Base-by-base conservation (phyloP, 2,888 invertebrate species). In the Pammene aurita region DNA sequence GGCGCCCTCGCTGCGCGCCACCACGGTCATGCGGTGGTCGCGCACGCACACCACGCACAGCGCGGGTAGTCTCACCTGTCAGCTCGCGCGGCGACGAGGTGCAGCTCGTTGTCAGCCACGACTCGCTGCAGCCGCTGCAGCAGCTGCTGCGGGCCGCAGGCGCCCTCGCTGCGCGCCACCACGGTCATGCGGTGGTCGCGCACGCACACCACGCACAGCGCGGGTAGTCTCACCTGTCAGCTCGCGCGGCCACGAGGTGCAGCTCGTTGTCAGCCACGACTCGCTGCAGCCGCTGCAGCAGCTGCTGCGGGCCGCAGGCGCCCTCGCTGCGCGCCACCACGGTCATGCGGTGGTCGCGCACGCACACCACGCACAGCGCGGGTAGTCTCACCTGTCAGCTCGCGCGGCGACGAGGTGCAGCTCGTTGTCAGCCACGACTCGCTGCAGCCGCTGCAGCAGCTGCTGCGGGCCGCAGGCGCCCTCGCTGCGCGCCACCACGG, bases 291-390 rank as follows among this genome's bases (percentile, higher is more conserved):
- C 97, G 94, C 71, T 94, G 93, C 38, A 96, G 85, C 66, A 98
- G 88, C 76, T 96, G 95, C 13, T 93, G 92, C 0, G 96, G 89
- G 11, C 95, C 94, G 74, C 97, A 96, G 54, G 95, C 94, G 11
- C 98, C 99, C 87, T 98, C 98, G 80, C 98, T 95, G 72, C 98
- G 94, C 0, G 96, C 97, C 64, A 98, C 97, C 73, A 98, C 95
- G 2, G 98, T 97, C 98, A 99, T 99, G 73, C 96, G 95, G 82
- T 96, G 96, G 67, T 98, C 96, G 74, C 97, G 95, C 38, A 2
- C 38, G 38, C 38, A 38, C 38, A 38, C 44, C n/a, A n/a, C n/a
- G n/a, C n/a, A n/a, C n/a, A n/a, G n/a, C n/a, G 1, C 11, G 1
- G 13, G 44, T 5, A 44, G 13, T 50, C 76, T 81, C 82, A 96